Conservation (phyloP, 2,113 vertebrate genomes). For the Marmota monax region DNA sequence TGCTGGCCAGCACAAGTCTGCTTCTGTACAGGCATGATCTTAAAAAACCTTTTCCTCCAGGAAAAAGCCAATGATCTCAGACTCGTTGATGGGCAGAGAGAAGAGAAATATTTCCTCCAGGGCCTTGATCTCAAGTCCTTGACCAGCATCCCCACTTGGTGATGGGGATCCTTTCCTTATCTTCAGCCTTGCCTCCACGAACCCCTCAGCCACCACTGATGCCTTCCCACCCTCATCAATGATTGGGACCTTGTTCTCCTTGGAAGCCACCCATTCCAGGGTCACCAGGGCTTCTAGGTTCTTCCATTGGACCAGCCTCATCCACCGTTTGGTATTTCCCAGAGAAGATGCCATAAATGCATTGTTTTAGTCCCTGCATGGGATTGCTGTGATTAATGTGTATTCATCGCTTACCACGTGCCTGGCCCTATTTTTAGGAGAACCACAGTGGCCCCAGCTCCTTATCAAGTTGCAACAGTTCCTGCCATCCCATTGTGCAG, state of each 20-base stretch:
- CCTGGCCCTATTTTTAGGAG: neutral
- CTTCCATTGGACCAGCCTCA: neutral
- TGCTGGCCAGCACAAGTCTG: neutral
- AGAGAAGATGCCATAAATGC: neutral
- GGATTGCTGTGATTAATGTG: neutral
- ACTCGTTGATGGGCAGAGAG: neutral
- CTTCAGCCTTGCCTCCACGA: neutral
- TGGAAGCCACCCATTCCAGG: too few relatives aligned
- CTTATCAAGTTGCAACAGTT: neutral
- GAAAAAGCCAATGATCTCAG: too few relatives aligned
- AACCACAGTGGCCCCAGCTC: neutral
- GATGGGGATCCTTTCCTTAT: neutral
- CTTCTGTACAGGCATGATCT: too few relatives aligned
- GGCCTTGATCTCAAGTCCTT: neutral
- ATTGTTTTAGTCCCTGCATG: neutral
- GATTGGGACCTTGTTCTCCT: too few relatives aligned
- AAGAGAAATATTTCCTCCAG: neutral
- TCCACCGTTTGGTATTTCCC: too few relatives aligned
- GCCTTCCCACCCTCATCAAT: too few relatives aligned
- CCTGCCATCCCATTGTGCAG: neutral
- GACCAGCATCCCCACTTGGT: neutral
- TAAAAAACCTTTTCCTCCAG: too few relatives aligned
- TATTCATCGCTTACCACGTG: accelerated
- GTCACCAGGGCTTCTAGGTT: neutral
- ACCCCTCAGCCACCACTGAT: neutral